Percentiles rank a stretch among this genome's conserved stretches.
phyloP scores from a whole-genome alignment of 2,888 invertebrate species.

The Lasiommata megera region DNA sequence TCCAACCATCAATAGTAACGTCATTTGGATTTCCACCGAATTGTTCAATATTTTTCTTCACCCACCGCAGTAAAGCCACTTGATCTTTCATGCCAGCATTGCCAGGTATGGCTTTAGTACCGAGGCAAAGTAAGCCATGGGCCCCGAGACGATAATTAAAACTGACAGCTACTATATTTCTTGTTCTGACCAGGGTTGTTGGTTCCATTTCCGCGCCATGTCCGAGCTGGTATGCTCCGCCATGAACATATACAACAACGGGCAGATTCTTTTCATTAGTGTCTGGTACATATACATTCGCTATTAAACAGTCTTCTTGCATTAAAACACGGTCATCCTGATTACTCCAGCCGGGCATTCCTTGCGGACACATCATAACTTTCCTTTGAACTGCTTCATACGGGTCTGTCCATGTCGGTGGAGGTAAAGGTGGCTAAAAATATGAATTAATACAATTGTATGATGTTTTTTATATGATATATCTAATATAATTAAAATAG shows the following conservation, averaged over 20 bases:
- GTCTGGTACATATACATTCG: conserved; percentile 40
- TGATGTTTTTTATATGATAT: no score
- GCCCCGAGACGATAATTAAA: conserved; percentile 59
- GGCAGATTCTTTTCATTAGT: conserved; percentile 41
- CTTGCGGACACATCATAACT: conserved; percentile 43
- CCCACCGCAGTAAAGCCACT: conserved; percentile 46
- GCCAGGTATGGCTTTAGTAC: conserved; percentile 53
- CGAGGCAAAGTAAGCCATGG: conserved; percentile 55
- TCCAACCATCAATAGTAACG: conserved; percentile 52
- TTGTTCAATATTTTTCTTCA: conserved; percentile 48
- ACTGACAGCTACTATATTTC: conserved; percentile 46
- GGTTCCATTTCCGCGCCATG: conserved; percentile 39
- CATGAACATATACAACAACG: conserved; percentile 64
- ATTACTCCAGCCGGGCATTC: neutral
- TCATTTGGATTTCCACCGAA: conserved; percentile 61
- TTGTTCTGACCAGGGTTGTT: conserved; percentile 39
- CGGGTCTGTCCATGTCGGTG: conserved; percentile 43
- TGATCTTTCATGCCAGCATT: conserved; percentile 66
- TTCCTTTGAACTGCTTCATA: conserved; percentile 40
- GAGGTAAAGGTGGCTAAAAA: conserved; percentile 46
- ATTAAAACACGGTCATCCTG: neutral
- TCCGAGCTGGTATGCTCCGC: conserved; percentile 61
- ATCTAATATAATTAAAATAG: no score
- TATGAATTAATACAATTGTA: neutral
- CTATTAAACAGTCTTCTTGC: conserved; percentile 40